Conservation (phyloP, 1,140 invertebrate species). For the Drosophila oshimai region DNA sequence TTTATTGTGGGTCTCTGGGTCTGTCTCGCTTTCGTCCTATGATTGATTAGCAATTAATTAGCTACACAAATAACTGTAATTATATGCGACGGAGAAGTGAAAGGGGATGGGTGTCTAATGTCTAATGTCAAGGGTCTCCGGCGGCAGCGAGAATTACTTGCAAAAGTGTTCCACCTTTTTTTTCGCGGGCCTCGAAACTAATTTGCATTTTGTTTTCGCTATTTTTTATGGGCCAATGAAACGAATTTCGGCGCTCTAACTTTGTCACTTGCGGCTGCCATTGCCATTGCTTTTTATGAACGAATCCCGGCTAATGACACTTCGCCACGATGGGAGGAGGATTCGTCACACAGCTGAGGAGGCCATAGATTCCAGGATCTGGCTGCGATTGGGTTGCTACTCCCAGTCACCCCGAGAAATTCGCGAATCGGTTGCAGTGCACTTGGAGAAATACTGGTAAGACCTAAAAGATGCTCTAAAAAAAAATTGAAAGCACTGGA, state of each 20-base stretch:
- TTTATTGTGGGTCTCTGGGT: slow-evolving; percentile 42
- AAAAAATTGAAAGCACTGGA: too few species aligned
- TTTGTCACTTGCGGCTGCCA: slow-evolving; percentile 62
- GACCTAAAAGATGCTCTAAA: neutral
- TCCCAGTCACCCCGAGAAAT: neutral
- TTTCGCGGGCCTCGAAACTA: slow-evolving; percentile 30
- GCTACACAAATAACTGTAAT: slow-evolving; percentile 81
- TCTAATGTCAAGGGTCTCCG: slow-evolving; percentile 44
- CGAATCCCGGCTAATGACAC: slow-evolving; percentile 68
- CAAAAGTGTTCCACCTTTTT: slow-evolving; percentile 68
- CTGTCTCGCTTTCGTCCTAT: slow-evolving; percentile 52
- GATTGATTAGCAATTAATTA: slow-evolving; percentile 82
- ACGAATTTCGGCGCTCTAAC: slow-evolving; percentile 63
- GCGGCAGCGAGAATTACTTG: slow-evolving; percentile 55
- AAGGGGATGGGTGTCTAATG: neutral
- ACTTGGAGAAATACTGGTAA: too few species aligned
- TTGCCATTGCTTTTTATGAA: slow-evolving; percentile 61
- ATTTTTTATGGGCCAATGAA: slow-evolving; percentile 72
- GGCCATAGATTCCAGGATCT: slow-evolving; percentile 18
- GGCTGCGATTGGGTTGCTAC: slow-evolving; percentile 5
- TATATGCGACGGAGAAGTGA: slow-evolving; percentile 55
- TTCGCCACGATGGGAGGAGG: neutral
- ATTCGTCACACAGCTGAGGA: slow-evolving; percentile 61
- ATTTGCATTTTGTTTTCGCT: slow-evolving; percentile 71
- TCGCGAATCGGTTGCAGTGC: neutral